A percentile compares a stretch with the other conserved stretches of the same genome.
Evolutionary conservation across 2,888 invertebrate genomes (phyloP).

Genomic region (Netelia virgata): DNA sequence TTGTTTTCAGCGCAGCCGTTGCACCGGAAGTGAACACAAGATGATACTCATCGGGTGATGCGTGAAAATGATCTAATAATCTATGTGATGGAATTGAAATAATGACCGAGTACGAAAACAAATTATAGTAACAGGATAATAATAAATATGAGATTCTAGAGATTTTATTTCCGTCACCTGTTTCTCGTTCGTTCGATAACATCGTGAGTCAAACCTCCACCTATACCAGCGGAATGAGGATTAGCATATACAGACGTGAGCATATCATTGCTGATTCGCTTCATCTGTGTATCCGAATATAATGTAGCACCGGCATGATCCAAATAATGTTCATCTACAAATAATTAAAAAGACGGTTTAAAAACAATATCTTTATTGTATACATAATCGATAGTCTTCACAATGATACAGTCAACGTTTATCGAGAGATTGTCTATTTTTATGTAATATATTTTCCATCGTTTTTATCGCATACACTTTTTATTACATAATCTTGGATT

Average conservation of each 20-base stretch:
- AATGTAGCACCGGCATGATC: conserved; percentile 96
- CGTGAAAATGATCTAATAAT: conserved; percentile 94
- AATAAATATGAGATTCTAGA: conserved; percentile 19
- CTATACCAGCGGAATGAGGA: conserved; percentile 92
- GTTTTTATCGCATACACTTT: no score
- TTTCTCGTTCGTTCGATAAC: conserved; percentile 93
- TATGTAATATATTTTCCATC: no score
- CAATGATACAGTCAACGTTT: no score
- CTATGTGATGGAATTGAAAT: conserved; percentile 84
- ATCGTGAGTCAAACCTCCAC: conserved; percentile 93
- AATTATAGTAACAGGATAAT: conserved; percentile 5
- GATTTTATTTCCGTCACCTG: conserved; percentile 85
- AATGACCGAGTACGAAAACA: background rate
- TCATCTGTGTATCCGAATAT: conserved; percentile 92
- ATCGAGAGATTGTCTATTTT: no score
- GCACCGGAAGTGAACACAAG: conserved; percentile 98
- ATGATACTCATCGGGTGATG: conserved; percentile 91
- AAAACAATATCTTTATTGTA: background rate
- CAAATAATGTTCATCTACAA: conserved; percentile 90
- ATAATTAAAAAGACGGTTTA: background rate
- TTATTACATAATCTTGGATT: no score
- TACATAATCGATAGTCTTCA: no score
- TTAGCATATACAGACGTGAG: conserved; percentile 93
- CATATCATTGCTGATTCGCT: conserved; percentile 88
- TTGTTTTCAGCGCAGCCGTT: conserved; percentile 93